phyloP scores from a whole-genome alignment of 2,113 vertebrate genomes.

The Cacatua alba region DNA sequence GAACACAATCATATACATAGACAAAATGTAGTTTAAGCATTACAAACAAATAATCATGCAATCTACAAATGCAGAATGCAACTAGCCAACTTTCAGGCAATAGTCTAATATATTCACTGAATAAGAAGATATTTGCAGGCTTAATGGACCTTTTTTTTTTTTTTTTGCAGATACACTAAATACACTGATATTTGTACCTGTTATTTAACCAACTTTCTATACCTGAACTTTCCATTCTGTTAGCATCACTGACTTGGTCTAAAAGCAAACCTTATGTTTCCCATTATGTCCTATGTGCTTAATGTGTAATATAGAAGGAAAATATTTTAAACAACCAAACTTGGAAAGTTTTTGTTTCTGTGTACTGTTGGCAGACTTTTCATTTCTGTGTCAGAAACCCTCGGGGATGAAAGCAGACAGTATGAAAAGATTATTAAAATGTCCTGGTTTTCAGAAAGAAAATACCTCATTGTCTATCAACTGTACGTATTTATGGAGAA shows the following conservation, averaged over 20 bases:
- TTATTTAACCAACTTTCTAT: fast-evolving
- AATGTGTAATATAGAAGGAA: background rate
- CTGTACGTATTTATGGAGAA: constrained; percentile 6
- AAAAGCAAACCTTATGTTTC: background rate
- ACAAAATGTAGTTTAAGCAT: background rate
- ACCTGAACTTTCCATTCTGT: background rate
- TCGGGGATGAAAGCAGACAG: background rate
- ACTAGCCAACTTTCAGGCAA: background rate
- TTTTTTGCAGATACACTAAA: background rate
- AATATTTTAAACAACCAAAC: background rate
- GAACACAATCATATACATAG: fast-evolving
- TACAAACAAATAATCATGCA: fast-evolving
- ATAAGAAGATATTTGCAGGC: fast-evolving
- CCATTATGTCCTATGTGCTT: background rate
- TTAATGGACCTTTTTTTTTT: fast-evolving
- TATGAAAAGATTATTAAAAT: background rate
- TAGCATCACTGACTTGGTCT: fast-evolving
- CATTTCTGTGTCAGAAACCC: background rate
- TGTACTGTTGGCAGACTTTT: background rate
- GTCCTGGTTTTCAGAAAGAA: background rate
- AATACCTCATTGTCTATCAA: constrained; percentile 24
- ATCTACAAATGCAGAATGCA: background rate
- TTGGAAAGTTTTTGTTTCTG: background rate
- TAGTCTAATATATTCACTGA: fast-evolving
- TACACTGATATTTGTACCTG: fast-evolving